Conservation (phyloP, 2,113 vertebrate genomes). For the Dissostichus mawsoni region DNA sequence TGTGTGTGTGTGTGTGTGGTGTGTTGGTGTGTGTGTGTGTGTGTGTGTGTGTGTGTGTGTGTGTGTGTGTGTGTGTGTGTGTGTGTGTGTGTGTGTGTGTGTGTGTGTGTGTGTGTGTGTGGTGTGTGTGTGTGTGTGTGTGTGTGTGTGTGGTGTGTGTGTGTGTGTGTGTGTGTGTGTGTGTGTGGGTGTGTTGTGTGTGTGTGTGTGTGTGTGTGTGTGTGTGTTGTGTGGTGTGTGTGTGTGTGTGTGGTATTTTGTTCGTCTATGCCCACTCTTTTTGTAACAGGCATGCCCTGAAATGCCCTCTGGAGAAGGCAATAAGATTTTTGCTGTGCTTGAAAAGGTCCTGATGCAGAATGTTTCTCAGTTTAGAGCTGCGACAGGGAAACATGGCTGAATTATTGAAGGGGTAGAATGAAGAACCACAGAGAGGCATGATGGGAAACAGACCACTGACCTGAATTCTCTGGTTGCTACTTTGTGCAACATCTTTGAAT, state of each 20-base stretch:
- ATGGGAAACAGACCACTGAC: conserved; percentile 75
- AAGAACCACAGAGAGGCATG: conserved; percentile 50
- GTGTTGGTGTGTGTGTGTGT: not conserved
- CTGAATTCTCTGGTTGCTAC: conserved; percentile 60
- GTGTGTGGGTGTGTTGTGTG: not conserved
- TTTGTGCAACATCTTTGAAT: conserved; percentile 29
- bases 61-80: not conserved
- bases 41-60: not conserved
- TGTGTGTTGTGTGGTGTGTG: not conserved
- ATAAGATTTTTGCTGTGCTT: conserved; percentile 6
- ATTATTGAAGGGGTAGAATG: conserved; percentile 73
- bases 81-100: not conserved
- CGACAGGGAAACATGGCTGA: conserved; percentile 52
- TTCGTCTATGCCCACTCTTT: not conserved
- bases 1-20: not conserved
- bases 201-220: not conserved
- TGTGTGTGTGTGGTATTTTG: not conserved
- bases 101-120: not conserved
- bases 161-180: not conserved
- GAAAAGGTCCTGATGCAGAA: conserved; percentile 34
- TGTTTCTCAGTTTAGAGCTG: conserved; percentile 44
- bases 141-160: not conserved
- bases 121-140: not conserved
- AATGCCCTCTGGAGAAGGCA: conserved; percentile 13
- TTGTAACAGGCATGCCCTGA: conserved; percentile 25